Evolutionary conservation across 2,113 vertebrate species (phyloP).

Genomic region (Amblyornis subalaris): DNA sequence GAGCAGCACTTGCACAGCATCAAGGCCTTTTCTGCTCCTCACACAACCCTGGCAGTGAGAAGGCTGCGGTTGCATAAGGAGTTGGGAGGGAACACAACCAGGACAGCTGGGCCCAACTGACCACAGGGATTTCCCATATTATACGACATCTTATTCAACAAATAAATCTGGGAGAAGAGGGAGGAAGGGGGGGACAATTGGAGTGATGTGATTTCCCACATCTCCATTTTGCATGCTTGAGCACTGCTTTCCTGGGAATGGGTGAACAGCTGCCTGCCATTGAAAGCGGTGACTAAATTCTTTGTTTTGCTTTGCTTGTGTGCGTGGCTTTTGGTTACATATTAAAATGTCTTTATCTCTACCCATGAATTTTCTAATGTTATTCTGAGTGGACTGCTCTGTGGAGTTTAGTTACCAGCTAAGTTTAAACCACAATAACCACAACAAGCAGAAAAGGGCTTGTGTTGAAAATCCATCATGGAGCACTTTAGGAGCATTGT

Average conservation of each 20-base stretch:
- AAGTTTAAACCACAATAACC: not conserved
- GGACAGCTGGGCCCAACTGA: not conserved
- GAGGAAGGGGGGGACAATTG: not conserved
- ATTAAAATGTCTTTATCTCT: not conserved
- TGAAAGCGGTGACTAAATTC: not conserved
- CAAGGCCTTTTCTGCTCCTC: not conserved
- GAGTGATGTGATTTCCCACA: not conserved
- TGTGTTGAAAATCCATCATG: not conserved
- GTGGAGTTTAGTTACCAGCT: not conserved
- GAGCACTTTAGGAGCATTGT: not conserved
- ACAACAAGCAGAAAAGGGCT: not conserved
- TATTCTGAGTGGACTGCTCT: rapidly evolving
- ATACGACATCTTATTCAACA: not conserved
- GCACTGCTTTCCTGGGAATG: not conserved
- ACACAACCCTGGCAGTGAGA: rapidly evolving
- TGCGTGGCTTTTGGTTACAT: rapidly evolving
- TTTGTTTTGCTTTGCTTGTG: not conserved
- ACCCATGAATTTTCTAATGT: not conserved
- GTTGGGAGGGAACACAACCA: rapidly evolving
- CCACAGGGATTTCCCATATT: not conserved
- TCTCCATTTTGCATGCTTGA: rapidly evolving
- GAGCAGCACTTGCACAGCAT: not conserved
- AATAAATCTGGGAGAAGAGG: not conserved
- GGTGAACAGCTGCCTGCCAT: not conserved
- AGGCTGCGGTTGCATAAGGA: not conserved